Evolutionary conservation across 2,888 invertebrate genomes (phyloP).

Genomic region (Apamea epomidion): DNA sequence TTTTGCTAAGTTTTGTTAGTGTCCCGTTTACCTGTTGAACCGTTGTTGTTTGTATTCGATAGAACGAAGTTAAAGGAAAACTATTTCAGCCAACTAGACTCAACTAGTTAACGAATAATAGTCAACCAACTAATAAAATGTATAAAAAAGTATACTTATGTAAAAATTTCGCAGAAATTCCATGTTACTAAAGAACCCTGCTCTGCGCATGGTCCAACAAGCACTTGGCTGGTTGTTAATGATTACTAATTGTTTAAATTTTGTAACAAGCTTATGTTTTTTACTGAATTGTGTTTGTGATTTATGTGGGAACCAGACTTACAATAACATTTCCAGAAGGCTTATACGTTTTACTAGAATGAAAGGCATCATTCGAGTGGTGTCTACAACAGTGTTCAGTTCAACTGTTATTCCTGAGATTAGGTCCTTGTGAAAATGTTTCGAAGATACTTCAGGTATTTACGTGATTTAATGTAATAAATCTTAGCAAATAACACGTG

Average conservation of each 20-base stretch:
- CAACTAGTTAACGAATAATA: background rate
- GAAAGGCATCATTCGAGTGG: background rate
- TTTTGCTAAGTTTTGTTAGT: too few species aligned
- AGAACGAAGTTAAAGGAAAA: too few species aligned
- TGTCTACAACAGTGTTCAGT: constrained; percentile 2
- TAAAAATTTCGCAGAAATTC: too few species aligned
- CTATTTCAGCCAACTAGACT: too few species aligned
- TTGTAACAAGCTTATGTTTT: background rate
- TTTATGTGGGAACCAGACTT: constrained; percentile 18
- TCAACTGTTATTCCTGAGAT: background rate
- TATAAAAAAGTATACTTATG: too few species aligned
- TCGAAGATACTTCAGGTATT: constrained; percentile 28
- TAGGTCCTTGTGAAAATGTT: constrained; percentile 14
- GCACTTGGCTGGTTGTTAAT: background rate
- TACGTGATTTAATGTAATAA: background rate
- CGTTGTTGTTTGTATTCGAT: too few species aligned
- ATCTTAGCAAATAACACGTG: background rate
- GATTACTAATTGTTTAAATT: background rate
- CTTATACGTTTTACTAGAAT: background rate
- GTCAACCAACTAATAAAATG: too few species aligned
- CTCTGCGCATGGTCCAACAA: too few species aligned
- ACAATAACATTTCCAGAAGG: background rate
- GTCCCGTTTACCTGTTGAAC: too few species aligned
- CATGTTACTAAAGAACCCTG: too few species aligned
- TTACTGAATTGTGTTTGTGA: background rate